Percentiles rank a stretch among this genome's conserved stretches.
phyloP scores from a whole-genome alignment of 2,113 vertebrate species.

The Larimichthys polyactis region DNA sequence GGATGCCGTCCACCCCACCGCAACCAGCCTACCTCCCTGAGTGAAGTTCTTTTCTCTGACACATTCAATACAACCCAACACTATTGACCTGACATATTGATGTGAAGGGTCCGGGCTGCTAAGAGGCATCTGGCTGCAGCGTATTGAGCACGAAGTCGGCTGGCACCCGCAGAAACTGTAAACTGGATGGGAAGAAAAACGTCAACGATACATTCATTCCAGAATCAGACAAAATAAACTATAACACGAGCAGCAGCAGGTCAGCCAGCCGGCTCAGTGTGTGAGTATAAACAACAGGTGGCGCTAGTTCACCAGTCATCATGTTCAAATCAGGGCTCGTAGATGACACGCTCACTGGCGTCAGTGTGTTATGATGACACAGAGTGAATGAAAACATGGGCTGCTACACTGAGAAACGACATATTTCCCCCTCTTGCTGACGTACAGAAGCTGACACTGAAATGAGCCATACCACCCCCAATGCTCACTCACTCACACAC shows the following conservation, averaged over 20 bases:
- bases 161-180: neutral
- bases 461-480: slow-evolving; percentile 65
- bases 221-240: neutral
- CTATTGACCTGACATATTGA: slow-evolving; percentile 82
- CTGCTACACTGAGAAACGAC: slow-evolving; percentile 57
- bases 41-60: slow-evolving; percentile 72
- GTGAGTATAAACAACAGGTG: slow-evolving; percentile 68
- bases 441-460: slow-evolving; percentile 57
- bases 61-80: slow-evolving; percentile 76
- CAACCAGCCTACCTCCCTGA: slow-evolving; percentile 36
- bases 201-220: neutral
- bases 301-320: slow-evolving; percentile 67
- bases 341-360: slow-evolving; percentile 39
- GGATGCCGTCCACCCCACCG: slow-evolving; percentile 28
- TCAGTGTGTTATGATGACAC: slow-evolving; percentile 56
- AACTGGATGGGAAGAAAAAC: neutral
- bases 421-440: slow-evolving; percentile 52
- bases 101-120: slow-evolving; percentile 62
- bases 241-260: neutral
- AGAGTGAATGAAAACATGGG: slow-evolving; percentile 59
- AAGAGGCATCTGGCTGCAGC: slow-evolving; percentile 66
- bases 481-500: slow-evolving; percentile 19
- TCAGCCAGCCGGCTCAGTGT: neutral
- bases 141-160: slow-evolving; percentile 58
- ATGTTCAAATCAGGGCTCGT: slow-evolving; percentile 4